A percentile compares a stretch with the other conserved stretches of the same genome.
These are phyloP conservation scores for Pterocles orientalis DNA, from an alignment of 2,113 vertebrate species.

Conservation along the genomic window DNA sequence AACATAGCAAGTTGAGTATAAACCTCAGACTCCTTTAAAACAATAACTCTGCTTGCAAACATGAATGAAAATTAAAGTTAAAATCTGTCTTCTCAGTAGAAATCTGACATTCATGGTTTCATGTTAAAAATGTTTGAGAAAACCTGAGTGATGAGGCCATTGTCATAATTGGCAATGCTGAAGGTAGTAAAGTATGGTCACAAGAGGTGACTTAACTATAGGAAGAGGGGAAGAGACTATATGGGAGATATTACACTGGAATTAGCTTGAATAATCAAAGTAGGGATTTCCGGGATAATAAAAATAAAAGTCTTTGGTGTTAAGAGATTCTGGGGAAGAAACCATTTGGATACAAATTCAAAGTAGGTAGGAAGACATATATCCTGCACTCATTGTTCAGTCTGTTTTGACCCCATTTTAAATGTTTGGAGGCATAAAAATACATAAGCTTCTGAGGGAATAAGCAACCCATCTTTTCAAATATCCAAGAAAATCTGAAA, in stretches of 20 bases:
- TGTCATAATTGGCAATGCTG: background rate
- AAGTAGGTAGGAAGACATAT: background rate
- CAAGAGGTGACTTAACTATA: background rate
- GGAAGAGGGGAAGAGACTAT: background rate
- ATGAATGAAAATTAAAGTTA: background rate
- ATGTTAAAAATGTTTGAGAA: background rate
- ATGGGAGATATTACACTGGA: background rate
- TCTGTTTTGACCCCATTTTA: background rate
- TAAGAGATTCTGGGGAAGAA: background rate
- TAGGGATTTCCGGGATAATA: background rate
- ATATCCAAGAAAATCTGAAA: background rate
- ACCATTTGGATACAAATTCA: background rate
- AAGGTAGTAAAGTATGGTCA: background rate
- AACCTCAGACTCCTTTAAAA: background rate
- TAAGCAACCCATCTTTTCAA: background rate
- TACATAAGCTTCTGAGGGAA: background rate
- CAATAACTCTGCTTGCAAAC: background rate
- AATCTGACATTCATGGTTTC: background rate
- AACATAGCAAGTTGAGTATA: background rate
- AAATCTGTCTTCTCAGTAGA: background rate
- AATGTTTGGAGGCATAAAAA: background rate
- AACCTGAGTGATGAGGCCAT: background rate
- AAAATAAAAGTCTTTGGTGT: background rate
- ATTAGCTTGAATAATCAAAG: background rate
- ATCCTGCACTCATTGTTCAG: background rate